phyloP scores from a whole-genome alignment of 2,797 vertebrate species.

The Gambelia wislizenii region DNA sequence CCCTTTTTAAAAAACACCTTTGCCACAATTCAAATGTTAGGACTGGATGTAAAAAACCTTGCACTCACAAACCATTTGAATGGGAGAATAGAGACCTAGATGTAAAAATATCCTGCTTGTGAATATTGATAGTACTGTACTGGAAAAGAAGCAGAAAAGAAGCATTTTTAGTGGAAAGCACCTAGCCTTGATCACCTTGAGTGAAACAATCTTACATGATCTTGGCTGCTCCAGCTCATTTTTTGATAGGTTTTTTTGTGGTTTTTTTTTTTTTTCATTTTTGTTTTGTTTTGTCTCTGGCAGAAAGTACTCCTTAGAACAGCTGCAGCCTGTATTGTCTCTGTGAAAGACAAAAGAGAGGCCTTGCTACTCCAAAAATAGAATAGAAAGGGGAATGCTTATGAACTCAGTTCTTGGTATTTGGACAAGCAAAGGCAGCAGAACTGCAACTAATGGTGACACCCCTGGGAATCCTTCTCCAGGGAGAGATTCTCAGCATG shows the following conservation, averaged over 20 bases:
- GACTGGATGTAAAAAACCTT: too few relatives aligned
- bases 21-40: too few relatives aligned
- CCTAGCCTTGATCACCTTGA: neutral
- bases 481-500: neutral
- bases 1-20: too few relatives aligned
- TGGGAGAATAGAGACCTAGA: too few relatives aligned
- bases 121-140: neutral
- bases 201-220: neutral
- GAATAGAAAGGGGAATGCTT: slow-evolving; percentile 40
- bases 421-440: slow-evolving; percentile 30
- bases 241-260: too few relatives aligned
- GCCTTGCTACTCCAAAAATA: slow-evolving; percentile 49
- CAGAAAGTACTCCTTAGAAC: neutral
- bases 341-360: neutral
- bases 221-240: neutral
- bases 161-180: neutral
- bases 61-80: too few relatives aligned
- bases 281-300: neutral
- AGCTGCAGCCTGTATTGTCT: neutral
- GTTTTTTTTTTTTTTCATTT: neutral
- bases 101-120: neutral
- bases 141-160: neutral
- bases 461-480: neutral
- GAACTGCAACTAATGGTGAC: neutral
- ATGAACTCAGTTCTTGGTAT: slow-evolving; percentile 17